Base-by-base conservation (phyloP, 2,797 vertebrate genomes). In the Hippocampus kuda region DNA sequence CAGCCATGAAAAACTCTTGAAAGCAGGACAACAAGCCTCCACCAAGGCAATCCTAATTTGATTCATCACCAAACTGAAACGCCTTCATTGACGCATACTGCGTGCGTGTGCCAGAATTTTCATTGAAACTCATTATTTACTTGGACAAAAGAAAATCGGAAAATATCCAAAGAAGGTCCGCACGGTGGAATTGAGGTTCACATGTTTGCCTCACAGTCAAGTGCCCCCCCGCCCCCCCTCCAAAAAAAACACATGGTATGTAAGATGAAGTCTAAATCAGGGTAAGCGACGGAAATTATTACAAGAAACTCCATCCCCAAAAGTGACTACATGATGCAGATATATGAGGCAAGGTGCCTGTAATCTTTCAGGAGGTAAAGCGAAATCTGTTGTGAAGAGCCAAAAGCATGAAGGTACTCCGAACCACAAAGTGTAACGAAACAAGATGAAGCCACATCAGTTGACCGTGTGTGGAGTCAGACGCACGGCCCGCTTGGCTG, bases 381-480 rank as follows among this genome's bases (percentile, higher is more conserved):
- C 12, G 10, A 64, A 24, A 64, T 12, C 41, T 24, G 46, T n/a
- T 46, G 11, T 54, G 30, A 8, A 38, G 13, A 41, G 30, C 13
- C 44, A 26, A 49, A 74, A 72, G 16, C 42, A 67, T 38, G 24
- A 69, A 77, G 70, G 71, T 68, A 56, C 64, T 5, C 65, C 34
- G 67, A 66, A 61, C 7, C 15, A 70, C 61, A 30, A 38, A 7
- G 44, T 74, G 66, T 78, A 78, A 79, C 68, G 72, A 78, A 85
- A 81, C 61, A 72, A 54, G 65, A 54, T 42, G 64, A 63, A 68
- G 72, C 75, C 67, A 61, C 74, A 81, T 49, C 75, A 15, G 67
- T 72, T 64, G 65, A 68, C 70, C 70, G 48, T 69, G 51, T 69
- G 77, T 70, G 74, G 81, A 85, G 81, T 80, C 80, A 77, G 80